Base-by-base conservation (phyloP, 2,797 vertebrate genomes). In the Aratinga solstitialis region DNA sequence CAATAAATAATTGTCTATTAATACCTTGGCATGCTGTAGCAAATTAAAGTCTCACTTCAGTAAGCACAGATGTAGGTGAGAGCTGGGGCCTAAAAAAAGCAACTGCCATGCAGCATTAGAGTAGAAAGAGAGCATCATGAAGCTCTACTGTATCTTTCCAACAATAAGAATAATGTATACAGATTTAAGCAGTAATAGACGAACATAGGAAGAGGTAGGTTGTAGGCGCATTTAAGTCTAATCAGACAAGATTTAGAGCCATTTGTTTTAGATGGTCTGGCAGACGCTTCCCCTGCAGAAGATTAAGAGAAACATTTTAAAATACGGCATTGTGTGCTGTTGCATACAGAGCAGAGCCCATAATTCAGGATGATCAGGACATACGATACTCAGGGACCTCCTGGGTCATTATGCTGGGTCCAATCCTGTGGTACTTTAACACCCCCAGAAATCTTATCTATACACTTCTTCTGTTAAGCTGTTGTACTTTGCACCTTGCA, bases 1-100 rank as follows among this genome's bases (percentile, higher is more conserved):
- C 98, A 97, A 98, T 98, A 98, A 99, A 98, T 98, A 99, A 98
- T 98, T 98, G 98, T 98, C 98, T 98, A 98, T 99, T 99, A 98
- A 98, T 98, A 98, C 97, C 97, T 94, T 97, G 97, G 97, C 98
- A 66, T 98, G 97, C 97, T 98, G 98, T 97, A 97, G 98, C 98
- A 98, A 98, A 99, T 98, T 96, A 98, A 98, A 98, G 98, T 98
- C 96, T 97, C 97, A 97, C 98, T 98, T 97, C 97, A 98, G 96
- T 98, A 97, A 98, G 97, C 98, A 98, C 97, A 98, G 98, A 97
- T 98, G 97, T 97, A 98, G 97, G 97, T 97, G 94, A 95, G 95
- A 88, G 43, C 97, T 96, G 90, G 68, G 97, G 92, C 96, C 42
- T 65, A 89, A 91, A 86, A 87, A 95, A 97, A 95, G 95, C 85